Conservation (phyloP, 1,140 invertebrate species). For the Coenobita brevimanus region DNA sequence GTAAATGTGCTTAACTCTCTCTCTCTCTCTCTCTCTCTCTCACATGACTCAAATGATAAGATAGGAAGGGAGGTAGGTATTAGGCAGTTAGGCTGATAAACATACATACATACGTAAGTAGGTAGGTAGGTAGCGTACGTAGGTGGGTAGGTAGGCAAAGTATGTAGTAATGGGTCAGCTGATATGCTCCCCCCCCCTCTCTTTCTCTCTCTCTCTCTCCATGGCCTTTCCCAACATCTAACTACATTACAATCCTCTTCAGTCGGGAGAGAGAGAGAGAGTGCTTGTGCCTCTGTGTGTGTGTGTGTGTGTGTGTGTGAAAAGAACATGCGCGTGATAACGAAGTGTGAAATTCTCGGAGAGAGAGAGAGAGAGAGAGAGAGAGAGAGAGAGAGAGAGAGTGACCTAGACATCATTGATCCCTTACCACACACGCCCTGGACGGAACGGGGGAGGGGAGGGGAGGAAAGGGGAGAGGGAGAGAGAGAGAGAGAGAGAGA, state of each 20-base stretch:
- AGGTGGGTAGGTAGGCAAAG: no score
- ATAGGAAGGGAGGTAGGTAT: no score
- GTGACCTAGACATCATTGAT: constrained; percentile 5
- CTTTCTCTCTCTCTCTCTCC: background rate
- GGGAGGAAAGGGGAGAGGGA: background rate
- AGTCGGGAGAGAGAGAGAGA: background rate
- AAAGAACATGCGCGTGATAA: no score
- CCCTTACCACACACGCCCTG: background rate
- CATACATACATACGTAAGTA: no score
- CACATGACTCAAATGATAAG: background rate
- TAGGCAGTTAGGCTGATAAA: no score
- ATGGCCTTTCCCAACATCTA: background rate
- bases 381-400: constrained; percentile 36
- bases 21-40: background rate
- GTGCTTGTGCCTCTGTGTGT: no score
- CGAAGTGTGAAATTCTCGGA: background rate
- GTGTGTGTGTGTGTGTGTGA: no score
- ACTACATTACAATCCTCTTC: background rate
- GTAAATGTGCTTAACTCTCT: background rate
- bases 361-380: background rate
- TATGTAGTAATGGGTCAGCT: no score
- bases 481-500: background rate
- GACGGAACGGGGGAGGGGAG: background rate
- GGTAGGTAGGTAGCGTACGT: no score
- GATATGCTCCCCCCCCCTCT: background rate